Conservation (phyloP, 2,888 invertebrate genomes). For the Drosophila yooni region DNA sequence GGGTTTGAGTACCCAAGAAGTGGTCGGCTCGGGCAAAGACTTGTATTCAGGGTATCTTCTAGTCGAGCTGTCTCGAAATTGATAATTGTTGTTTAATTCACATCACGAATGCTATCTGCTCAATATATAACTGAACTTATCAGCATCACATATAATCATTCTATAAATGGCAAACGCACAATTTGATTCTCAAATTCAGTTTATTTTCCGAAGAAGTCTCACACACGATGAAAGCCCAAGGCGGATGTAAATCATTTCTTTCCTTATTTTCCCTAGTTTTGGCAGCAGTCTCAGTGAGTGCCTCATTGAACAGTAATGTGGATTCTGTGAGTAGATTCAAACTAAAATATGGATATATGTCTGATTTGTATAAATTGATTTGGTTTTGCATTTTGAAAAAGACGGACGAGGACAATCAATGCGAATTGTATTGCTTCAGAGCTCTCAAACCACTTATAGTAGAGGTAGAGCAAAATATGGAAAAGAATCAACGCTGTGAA, state of each 20-base stretch:
- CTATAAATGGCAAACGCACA: neutral
- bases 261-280: neutral
- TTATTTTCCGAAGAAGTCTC: neutral
- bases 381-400: neutral
- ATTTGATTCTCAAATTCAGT: neutral
- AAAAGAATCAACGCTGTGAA: neutral
- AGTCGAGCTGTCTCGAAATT: neutral
- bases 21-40: neutral
- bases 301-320: too few relatives aligned
- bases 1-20: neutral
- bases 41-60: neutral
- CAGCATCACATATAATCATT: neutral
- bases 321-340: neutral
- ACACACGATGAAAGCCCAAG: neutral
- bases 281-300: neutral
- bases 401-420: neutral
- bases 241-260: neutral
- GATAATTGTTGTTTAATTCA: neutral
- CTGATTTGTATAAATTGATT: neutral
- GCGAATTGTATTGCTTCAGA: neutral
- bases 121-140: neutral
- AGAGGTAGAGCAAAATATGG: rapidly evolving
- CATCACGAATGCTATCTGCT: neutral
- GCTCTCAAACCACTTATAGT: neutral
- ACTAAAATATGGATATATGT: neutral